Evolutionary conservation across 2,888 invertebrate species (phyloP).

Genomic region (Nomada hirtipes): DNA sequence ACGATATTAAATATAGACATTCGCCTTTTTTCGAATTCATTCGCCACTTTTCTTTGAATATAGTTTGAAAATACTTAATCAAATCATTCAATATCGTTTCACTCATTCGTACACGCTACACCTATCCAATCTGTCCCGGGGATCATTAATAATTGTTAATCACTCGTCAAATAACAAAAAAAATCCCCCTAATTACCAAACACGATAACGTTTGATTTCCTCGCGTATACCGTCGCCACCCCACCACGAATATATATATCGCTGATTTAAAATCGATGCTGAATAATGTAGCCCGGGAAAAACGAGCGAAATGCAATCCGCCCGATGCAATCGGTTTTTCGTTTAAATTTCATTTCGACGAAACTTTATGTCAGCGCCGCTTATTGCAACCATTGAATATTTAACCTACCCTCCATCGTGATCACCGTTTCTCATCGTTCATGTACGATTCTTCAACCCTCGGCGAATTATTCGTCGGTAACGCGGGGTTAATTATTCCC

Average conservation of each 20-base stretch:
- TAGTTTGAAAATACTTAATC: too few relatives aligned
- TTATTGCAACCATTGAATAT: conserved; percentile 60
- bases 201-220: conserved; percentile 11
- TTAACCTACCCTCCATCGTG: conserved; percentile 55
- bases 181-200: neutral
- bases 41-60: too few relatives aligned
- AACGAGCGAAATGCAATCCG: conserved; percentile 40
- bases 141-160: too few relatives aligned
- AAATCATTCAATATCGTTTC: too few relatives aligned
- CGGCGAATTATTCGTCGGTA: conserved; percentile 64
- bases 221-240: neutral
- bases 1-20: too few relatives aligned
- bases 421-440: conserved; percentile 41
- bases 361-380: conserved; percentile 54
- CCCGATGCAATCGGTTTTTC: conserved; percentile 53
- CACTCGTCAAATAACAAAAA: neutral
- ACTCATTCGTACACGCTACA: too few relatives aligned
- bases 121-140: too few relatives aligned
- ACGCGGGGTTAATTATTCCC: conserved; percentile 67
- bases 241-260: conserved; percentile 5
- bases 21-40: too few relatives aligned
- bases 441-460: conserved; percentile 31
- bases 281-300: conserved; percentile 42
- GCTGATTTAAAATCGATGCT: conserved; percentile 40
- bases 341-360: conserved; percentile 47